Evolutionary conservation across 2,113 vertebrate genomes (phyloP).

Genomic region (Amphilophus citrinellus): DNA sequence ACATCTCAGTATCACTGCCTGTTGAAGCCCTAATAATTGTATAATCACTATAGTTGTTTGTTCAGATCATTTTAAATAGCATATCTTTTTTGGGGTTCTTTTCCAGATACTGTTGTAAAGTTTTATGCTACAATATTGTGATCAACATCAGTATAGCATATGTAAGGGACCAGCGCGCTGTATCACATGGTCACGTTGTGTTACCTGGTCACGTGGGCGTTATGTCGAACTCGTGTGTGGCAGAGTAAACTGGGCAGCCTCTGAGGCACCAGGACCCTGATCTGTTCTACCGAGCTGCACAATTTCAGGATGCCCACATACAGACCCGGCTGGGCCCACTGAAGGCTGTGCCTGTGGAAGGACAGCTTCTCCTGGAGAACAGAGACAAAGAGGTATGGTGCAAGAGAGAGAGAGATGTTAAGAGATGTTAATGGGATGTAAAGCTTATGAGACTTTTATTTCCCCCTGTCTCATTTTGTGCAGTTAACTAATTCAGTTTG

Average conservation of each 20-base stretch:
- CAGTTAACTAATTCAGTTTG: background rate
- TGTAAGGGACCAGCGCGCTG: background rate
- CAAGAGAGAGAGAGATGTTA: background rate
- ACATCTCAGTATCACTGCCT: background rate
- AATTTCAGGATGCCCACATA: conserved; percentile 84
- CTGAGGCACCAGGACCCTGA: conserved; percentile 81
- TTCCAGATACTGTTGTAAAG: background rate
- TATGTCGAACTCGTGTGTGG: conserved; percentile 79
- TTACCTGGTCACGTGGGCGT: conserved; percentile 81
- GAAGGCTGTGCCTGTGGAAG: conserved; percentile 79
- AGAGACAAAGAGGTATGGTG: background rate
- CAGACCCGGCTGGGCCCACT: conserved; percentile 76
- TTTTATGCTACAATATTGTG: background rate
- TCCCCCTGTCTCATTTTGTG: conserved; percentile 10
- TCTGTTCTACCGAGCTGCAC: conserved; percentile 83
- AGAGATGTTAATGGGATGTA: background rate
- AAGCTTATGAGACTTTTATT: background rate
- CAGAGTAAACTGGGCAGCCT: conserved; percentile 81
- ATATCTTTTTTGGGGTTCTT: accelerated
- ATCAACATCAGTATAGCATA: background rate
- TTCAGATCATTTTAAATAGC: background rate
- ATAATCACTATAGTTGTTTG: background rate
- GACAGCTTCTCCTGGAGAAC: conserved; percentile 76
- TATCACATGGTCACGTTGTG: background rate
- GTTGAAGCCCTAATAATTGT: background rate